A percentile compares a stretch with the other conserved stretches of the same genome.
phyloP scores from a whole-genome alignment of 2,797 vertebrate species.

The Danio choprae region DNA sequence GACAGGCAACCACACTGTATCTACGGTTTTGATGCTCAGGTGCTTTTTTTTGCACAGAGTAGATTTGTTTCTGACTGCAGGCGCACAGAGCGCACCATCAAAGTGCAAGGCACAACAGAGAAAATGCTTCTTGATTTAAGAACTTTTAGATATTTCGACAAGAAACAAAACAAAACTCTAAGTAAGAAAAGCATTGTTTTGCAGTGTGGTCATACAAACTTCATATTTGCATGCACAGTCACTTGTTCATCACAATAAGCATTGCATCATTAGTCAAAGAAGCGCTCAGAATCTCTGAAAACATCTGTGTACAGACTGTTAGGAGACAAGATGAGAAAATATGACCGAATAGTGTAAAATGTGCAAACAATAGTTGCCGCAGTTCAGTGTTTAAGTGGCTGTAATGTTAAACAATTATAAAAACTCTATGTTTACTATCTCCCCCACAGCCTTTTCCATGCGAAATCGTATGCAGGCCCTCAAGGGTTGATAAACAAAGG shows the following conservation, averaged over 20 bases:
- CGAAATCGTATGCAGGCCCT: slow-evolving; percentile 19
- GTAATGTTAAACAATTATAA: background rate
- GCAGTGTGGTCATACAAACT: background rate
- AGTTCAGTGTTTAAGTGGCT: slow-evolving; percentile 4
- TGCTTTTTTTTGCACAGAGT: too few relatives aligned
- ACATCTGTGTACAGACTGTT: slow-evolving; percentile 13
- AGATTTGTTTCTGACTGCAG: too few relatives aligned
- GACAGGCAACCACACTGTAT: too few relatives aligned
- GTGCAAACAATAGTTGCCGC: background rate
- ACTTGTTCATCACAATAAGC: slow-evolving; percentile 1
- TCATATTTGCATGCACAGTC: background rate
- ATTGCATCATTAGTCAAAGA: slow-evolving; percentile 15
- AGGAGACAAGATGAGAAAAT: background rate
- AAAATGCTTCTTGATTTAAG: too few relatives aligned
- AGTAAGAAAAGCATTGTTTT: too few relatives aligned
- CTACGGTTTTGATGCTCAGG: too few relatives aligned
- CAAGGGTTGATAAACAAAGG: slow-evolving; percentile 18
- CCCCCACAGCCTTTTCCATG: background rate
- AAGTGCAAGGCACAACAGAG: too few relatives aligned
- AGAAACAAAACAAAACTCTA: too few relatives aligned
- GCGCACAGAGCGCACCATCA: too few relatives aligned
- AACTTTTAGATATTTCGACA: too few relatives aligned
- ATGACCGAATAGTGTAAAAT: background rate
- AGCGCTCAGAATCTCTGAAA: background rate
- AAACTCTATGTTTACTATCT: slow-evolving; percentile 5